Evolutionary conservation across 2,888 invertebrate species (phyloP), one percentile per base, ranked within the genome.

Genomic region (Ceratothoa steindachneri): DNA sequence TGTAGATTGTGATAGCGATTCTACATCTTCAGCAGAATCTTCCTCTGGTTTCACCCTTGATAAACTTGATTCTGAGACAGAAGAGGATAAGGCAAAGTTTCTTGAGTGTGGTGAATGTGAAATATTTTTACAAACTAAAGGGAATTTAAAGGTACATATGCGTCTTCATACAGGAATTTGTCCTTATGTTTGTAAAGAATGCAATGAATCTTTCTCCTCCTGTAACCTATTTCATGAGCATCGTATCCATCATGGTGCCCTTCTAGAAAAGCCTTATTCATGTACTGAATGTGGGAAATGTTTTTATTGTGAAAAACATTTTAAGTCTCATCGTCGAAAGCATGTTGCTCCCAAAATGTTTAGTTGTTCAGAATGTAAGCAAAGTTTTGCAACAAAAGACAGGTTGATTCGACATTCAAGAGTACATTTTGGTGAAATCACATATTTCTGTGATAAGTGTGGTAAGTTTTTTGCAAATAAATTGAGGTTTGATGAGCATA

Each of bases 391-490:
- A 2, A 60, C 60, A 24, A 60, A 67, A 22, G 29, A 77, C 65
- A 72, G 77, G 2, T 29, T 77, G 9, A 69, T 73, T 9, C 55
- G 77, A 12, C 77, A 77, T 55, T 69, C 73, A 0, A 73, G 71
- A 64, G 71, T 72, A 22, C 77, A 77, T 66, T 73, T 69, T 41
- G 77, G 74, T 7, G 74, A 77, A 28, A 30, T 65, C 28, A 71
- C 77, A 22, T 74, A 77, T 53, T 52, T 52, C 15, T 77, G 77
- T 64, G 55, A 71, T 19, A 68, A 74, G 24, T 77, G 77, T 71
- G 77, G 67, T 1, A 66, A 69, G 70, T 55, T 73, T 7, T 77
- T 77, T 69, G 71, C 77, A n/a, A 71, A 77, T 31, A 77, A 77
- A 68, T 64, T 68, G 5, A 77, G 70, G 12, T 77, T 69, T 22